phyloP scores from a whole-genome alignment of 2,888 invertebrate species.

The Pecten maximus region DNA sequence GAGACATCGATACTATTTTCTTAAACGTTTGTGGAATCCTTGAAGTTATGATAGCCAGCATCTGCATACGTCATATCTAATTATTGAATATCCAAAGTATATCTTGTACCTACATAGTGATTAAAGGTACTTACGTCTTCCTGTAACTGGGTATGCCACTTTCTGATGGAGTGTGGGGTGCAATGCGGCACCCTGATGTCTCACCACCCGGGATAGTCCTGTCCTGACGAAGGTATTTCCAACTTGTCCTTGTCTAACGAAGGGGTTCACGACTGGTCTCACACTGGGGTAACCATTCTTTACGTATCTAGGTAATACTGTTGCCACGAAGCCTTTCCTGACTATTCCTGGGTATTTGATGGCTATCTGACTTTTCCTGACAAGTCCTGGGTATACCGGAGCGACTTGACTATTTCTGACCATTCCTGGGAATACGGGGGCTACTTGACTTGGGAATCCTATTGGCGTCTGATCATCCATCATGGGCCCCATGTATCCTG shows the following conservation, averaged over 20 bases:
- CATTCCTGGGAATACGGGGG: too few species aligned
- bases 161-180: neutral
- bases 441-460: too few species aligned
- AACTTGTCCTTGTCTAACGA: neutral
- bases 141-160: neutral
- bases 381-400: too few species aligned
- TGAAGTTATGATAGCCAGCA: too few species aligned
- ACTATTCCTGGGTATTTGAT: neutral
- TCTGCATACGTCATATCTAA: too few species aligned
- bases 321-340: neutral
- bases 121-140: neutral
- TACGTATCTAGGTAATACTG: neutral
- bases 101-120: neutral
- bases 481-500: too few species aligned
- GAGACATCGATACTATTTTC: too few species aligned
- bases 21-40: too few species aligned
- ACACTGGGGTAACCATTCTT: neutral
- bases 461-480: too few species aligned
- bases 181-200: neutral
- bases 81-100: too few species aligned
- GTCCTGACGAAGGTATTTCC: neutral
- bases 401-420: too few species aligned
- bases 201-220: neutral
- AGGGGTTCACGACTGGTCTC: neutral
- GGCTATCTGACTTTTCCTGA: neutral